These are phyloP conservation scores for Centroberyx gerrardi DNA, from an alignment of 2,797 vertebrate species.

Conservation along the genomic window DNA sequence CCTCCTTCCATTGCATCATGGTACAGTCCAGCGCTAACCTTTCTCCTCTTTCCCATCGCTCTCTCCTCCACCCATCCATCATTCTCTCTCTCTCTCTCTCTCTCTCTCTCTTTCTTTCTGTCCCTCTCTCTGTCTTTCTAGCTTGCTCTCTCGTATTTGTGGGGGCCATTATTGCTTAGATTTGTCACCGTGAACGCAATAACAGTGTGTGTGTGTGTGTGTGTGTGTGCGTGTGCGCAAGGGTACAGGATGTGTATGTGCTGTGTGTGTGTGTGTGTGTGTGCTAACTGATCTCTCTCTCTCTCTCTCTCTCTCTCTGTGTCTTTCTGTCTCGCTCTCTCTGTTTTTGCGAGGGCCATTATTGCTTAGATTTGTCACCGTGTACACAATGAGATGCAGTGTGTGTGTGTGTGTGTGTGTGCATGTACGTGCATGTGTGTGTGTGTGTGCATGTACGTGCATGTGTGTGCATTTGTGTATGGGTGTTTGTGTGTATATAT, in stretches of 20 bases:
- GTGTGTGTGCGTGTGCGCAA: conserved; percentile 5
- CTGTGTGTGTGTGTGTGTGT: conserved; percentile 29
- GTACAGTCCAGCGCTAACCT: conserved; percentile 50
- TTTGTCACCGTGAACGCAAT: conserved; percentile 53
- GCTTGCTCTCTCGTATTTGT: conserved; percentile 36
- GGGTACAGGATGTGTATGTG: background rate
- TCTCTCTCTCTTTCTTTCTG: background rate
- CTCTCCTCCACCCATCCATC: conserved; percentile 53
- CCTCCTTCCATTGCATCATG: background rate
- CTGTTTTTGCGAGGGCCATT: conserved; percentile 3
- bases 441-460: conserved; percentile 1
- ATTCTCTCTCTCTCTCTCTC: conserved; percentile 9
- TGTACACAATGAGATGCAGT: conserved; percentile 16
- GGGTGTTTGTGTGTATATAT: conserved; percentile 8
- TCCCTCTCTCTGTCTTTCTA: conserved; percentile 5
- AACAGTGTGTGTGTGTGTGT: conserved; percentile 13
- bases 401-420: conserved; percentile 7
- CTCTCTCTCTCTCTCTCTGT: background rate
- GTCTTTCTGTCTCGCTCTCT: background rate
- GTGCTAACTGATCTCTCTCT: conserved; percentile 12
- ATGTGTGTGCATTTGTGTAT: conserved; percentile 12
- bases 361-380: conserved; percentile 37
- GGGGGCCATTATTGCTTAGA: conserved; percentile 53
- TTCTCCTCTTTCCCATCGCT: conserved; percentile 47
- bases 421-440: conserved; percentile 9